These are phyloP conservation scores for Corythornis leucogaster DNA, from an alignment of 2,797 vertebrate genomes.

Conservation along the genomic window DNA sequence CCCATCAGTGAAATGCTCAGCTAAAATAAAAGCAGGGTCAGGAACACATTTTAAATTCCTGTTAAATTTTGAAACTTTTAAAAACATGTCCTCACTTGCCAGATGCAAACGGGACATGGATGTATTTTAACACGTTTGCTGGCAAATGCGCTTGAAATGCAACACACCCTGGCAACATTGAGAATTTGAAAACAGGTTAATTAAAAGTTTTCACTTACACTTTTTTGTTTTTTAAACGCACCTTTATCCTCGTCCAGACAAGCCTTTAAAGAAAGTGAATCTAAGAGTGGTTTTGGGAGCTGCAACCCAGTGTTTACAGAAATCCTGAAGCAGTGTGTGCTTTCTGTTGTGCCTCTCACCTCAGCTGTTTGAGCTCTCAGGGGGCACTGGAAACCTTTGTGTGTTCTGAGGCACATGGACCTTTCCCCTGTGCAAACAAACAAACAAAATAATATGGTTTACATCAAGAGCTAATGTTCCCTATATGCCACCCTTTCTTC, in stretches of 20 bases:
- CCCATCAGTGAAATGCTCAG: background rate
- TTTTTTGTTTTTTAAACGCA: background rate
- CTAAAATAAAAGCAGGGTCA: background rate
- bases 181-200: slow-evolving; percentile 42
- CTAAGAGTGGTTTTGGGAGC: background rate
- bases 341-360: background rate
- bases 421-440: background rate
- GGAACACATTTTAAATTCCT: background rate
- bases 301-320: background rate
- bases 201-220: slow-evolving; percentile 42
- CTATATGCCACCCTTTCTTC: background rate
- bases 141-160: slow-evolving; percentile 36
- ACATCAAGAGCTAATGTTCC: background rate
- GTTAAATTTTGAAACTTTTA: slow-evolving; percentile 11
- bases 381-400: background rate
- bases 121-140: slow-evolving; percentile 56
- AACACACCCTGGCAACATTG: slow-evolving; percentile 41
- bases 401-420: background rate
- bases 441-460: background rate
- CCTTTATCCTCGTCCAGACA: slow-evolving; percentile 49
- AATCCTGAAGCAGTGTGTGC: background rate
- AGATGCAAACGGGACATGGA: background rate
- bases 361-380: background rate
- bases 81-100: slow-evolving; percentile 11
- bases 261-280: slow-evolving; percentile 48